Percentiles rank a stretch among this genome's conserved stretches.
Evolutionary conservation across 2,888 invertebrate genomes (phyloP).

Genomic region (Sinelater perroti): DNA sequence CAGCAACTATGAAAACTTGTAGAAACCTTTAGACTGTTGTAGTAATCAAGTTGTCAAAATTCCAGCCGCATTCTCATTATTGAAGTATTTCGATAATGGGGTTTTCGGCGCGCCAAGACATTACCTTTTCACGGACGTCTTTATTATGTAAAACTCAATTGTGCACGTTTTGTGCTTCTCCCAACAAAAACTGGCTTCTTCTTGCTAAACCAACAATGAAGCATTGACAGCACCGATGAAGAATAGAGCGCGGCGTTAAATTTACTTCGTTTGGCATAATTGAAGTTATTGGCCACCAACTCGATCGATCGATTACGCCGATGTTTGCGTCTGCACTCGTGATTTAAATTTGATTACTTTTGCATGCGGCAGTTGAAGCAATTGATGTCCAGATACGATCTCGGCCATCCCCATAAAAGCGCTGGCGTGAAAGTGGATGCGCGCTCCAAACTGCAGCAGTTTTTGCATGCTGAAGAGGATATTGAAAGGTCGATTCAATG

Average conservation of each 20-base stretch:
- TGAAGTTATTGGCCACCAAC: constrained; percentile 1
- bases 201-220: constrained; percentile 1
- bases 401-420: too few relatives aligned
- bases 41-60: constrained; percentile 11
- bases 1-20: too few relatives aligned
- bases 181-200: constrained; percentile 7
- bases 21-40: constrained; percentile 1
- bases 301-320: too few relatives aligned
- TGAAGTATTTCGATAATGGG: neutral
- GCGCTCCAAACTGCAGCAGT: constrained; percentile 10
- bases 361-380: too few relatives aligned
- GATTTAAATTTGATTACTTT: too few relatives aligned
- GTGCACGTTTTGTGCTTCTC: constrained; percentile 5
- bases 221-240: neutral
- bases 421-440: too few relatives aligned
- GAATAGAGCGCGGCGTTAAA: too few relatives aligned
- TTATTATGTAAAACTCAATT: constrained; percentile 13
- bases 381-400: too few relatives aligned
- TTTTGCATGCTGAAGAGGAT: constrained; percentile 16
- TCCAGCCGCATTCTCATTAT: constrained; percentile 3
- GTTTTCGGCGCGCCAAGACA: neutral
- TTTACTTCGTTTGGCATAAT: constrained; percentile 3
- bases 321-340: neutral
- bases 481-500: constrained; percentile 34
- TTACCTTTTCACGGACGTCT: neutral